These are phyloP conservation scores for Melanotaenia duboulayi DNA, from an alignment of 2,113 vertebrate species.

Conservation along the genomic window DNA sequence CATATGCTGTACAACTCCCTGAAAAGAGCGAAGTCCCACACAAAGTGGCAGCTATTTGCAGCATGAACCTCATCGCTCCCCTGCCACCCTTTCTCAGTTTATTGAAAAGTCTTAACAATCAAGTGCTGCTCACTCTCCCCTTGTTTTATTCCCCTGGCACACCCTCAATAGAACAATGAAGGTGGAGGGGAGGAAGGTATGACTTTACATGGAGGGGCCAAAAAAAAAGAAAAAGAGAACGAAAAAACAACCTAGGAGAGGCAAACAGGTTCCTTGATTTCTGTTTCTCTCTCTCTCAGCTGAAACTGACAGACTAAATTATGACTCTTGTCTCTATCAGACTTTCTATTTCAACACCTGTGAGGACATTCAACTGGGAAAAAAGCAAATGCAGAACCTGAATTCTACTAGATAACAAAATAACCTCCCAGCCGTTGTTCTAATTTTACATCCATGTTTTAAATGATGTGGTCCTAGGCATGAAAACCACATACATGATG, in stretches of 20 bases:
- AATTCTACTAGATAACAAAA: not conserved
- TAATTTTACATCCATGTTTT: not conserved
- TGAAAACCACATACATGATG: not conserved
- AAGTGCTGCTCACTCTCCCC: conserved; percentile 62
- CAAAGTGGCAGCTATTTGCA: conserved; percentile 54
- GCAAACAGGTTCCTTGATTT: conserved; percentile 71
- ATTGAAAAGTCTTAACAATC: conserved; percentile 72
- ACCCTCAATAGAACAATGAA: conserved; percentile 85
- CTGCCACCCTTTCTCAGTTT: conserved; percentile 22
- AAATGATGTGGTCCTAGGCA: not conserved
- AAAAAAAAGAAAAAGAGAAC: conserved; percentile 20
- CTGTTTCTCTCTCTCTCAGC: conserved; percentile 6
- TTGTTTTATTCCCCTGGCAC: conserved; percentile 77
- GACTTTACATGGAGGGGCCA: conserved; percentile 51
- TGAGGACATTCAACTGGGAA: not conserved
- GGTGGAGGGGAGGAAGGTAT: conserved; percentile 76
- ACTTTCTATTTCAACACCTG: not conserved
- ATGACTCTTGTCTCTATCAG: conserved; percentile 3
- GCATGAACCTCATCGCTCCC: conserved; percentile 26
- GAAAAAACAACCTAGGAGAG: not conserved
- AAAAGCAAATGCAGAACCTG: not conserved
- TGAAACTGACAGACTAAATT: conserved; percentile 47
- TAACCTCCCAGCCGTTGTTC: not conserved
- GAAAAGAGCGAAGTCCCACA: conserved; percentile 72
- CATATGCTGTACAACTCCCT: conserved; percentile 47